These are phyloP conservation scores for Drosophila pruinosa DNA, from an alignment of 1,140 invertebrate genomes.

Conservation along the genomic window DNA sequence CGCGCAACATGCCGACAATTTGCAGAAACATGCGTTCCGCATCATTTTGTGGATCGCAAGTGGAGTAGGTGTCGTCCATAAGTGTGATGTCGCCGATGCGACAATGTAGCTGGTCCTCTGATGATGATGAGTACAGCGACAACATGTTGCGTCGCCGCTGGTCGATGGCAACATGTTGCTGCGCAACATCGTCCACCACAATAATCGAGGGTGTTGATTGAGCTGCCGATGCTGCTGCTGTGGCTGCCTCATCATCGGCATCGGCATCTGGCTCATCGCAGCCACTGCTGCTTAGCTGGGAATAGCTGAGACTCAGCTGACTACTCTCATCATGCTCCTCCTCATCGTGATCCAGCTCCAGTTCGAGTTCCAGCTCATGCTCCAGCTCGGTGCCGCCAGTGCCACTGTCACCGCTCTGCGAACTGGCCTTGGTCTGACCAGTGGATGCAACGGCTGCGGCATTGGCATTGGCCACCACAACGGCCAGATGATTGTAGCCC, in stretches of 20 bases:
- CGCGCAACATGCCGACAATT: conserved; percentile 81
- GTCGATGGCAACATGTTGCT: conserved; percentile 51
- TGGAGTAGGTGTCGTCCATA: conserved; percentile 79
- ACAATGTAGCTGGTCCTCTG: conserved; percentile 70
- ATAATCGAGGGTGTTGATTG: conserved; percentile 1
- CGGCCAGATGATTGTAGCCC: conserved; percentile 51
- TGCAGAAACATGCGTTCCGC: conserved; percentile 82
- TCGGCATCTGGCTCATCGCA: conserved; percentile 62
- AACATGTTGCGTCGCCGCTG: conserved; percentile 56
- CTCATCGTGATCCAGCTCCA: conserved; percentile 21
- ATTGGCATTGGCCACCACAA: conserved; percentile 60
- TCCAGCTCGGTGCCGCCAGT: conserved; percentile 78
- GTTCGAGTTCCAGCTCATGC: conserved; percentile 67
- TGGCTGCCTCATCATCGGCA: conserved; percentile 30
- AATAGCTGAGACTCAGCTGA: conserved; percentile 75
- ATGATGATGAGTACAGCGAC: conserved; percentile 69
- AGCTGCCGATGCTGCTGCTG: background rate
- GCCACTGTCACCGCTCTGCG: conserved; percentile 77
- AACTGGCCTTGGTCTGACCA: conserved; percentile 57
- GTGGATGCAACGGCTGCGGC: conserved; percentile 15
- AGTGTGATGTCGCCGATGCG: conserved; percentile 78
- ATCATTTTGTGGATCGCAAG: conserved; percentile 80
- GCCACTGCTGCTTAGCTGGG: conserved; percentile 75
- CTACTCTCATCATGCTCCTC: conserved; percentile 63
- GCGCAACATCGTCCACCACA: background rate